Evolutionary conservation across 1,140 invertebrate genomes (phyloP).

Genomic region (Glossosoma conforme): DNA sequence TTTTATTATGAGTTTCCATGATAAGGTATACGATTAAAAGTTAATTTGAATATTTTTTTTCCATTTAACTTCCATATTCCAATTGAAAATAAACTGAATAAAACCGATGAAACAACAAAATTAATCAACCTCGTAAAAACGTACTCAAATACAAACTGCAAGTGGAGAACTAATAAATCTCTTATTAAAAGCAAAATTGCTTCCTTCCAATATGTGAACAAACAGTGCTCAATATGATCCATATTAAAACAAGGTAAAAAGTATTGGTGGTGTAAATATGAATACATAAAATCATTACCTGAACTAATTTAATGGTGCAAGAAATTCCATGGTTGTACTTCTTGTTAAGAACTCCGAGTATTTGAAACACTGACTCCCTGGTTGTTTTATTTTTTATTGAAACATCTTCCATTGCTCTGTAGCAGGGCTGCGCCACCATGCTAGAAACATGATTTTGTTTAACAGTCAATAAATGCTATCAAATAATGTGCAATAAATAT

Average conservation of each 20-base stretch:
- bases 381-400: constrained; percentile 59
- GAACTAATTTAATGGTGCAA: constrained; percentile 61
- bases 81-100: too few relatives aligned
- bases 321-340: constrained; percentile 72
- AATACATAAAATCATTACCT: constrained; percentile 51
- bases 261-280: not conserved
- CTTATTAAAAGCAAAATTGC: too few relatives aligned
- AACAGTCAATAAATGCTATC: not conserved
- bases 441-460: constrained; percentile 43
- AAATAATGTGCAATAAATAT: constrained; percentile 22
- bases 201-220: not conserved
- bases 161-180: not conserved
- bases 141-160: not conserved
- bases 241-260: too few relatives aligned
- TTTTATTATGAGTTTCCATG: too few relatives aligned
- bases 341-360: constrained; percentile 76
- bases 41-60: too few relatives aligned
- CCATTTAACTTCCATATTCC: too few relatives aligned
- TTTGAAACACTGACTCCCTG: constrained; percentile 67
- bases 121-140: not conserved
- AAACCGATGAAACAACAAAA: not conserved
- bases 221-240: too few relatives aligned
- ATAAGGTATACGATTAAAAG: too few relatives aligned
- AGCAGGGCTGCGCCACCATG: constrained; percentile 63
- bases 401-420: constrained; percentile 67